phyloP scores from a whole-genome alignment of 2,113 vertebrate genomes.

The Pteropus alecto region DNA sequence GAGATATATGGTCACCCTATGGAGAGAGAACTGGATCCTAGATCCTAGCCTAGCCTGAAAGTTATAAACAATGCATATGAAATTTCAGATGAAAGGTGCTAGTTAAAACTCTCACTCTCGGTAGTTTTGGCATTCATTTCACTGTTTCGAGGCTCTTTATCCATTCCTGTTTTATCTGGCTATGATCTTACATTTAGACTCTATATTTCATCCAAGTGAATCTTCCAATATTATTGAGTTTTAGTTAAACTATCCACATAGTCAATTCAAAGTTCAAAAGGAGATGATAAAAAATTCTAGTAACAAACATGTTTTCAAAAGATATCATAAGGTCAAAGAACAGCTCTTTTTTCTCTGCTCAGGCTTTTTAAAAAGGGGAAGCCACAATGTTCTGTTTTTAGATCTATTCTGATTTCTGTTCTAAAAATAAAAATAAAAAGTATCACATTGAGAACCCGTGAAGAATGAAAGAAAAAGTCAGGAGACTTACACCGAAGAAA shows the following conservation, averaged over 20 bases:
- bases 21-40: neutral
- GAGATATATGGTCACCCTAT: fast-evolving
- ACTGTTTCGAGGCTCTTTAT: neutral
- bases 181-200: neutral
- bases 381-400: slow-evolving; percentile 39
- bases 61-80: neutral
- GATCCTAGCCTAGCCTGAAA: neutral
- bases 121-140: neutral
- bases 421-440: slow-evolving; percentile 71
- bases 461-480: slow-evolving; percentile 55
- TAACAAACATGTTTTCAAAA: slow-evolving; percentile 54
- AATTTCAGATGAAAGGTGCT: neutral
- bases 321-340: slow-evolving; percentile 55
- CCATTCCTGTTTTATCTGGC: neutral
- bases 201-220: neutral
- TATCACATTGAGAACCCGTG: slow-evolving; percentile 3
- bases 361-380: slow-evolving; percentile 21
- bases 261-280: slow-evolving; percentile 60
- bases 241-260: neutral
- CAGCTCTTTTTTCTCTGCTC: neutral
- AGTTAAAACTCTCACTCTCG: neutral
- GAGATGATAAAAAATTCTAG: slow-evolving; percentile 3
- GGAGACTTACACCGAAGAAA: slow-evolving; percentile 43
- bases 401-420: slow-evolving; percentile 53
- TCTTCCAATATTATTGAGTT: slow-evolving; percentile 31